Conservation (phyloP, 2,888 invertebrate species). For the Limnephilus rhombicus region DNA sequence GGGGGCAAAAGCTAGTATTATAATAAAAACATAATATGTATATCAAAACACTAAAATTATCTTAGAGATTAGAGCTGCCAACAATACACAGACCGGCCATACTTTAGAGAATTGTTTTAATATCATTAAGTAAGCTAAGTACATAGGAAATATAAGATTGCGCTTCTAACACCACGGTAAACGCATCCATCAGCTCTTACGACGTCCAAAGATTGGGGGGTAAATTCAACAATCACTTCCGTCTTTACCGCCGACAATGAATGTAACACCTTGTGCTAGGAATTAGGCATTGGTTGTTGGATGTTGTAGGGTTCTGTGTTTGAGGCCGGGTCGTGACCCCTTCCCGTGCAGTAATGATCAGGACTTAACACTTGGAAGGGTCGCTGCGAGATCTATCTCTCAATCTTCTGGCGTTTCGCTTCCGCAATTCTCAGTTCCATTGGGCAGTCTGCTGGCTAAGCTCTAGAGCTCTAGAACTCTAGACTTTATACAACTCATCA, state of each 20-base stretch:
- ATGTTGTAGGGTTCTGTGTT: neutral
- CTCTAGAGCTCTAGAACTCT: neutral
- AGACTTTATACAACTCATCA: neutral
- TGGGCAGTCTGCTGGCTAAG: neutral
- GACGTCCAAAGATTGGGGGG: neutral
- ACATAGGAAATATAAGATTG: conserved; percentile 16
- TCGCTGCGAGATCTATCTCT: conserved; percentile 62
- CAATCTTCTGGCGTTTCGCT: conserved; percentile 59
- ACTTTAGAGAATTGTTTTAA: neutral
- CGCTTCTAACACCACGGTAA: neutral
- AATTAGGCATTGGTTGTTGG: neutral
- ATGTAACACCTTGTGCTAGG: neutral
- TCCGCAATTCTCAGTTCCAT: conserved; percentile 49
- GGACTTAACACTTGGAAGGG: conserved; percentile 61
- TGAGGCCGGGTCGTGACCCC: conserved; percentile 53
- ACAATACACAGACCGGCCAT: neutral
- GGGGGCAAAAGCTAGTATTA: no score
- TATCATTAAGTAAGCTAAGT: conserved; percentile 6
- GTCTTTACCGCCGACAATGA: neutral
- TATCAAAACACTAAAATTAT: neutral
- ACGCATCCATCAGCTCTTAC: conserved; percentile 36
- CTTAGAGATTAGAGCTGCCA: neutral
- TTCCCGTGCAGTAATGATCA: conserved; percentile 47
- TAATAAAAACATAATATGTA: no score
- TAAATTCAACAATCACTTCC: neutral